phyloP scores from a whole-genome alignment of 2,113 vertebrate genomes.

The Lasiurus borealis region DNA sequence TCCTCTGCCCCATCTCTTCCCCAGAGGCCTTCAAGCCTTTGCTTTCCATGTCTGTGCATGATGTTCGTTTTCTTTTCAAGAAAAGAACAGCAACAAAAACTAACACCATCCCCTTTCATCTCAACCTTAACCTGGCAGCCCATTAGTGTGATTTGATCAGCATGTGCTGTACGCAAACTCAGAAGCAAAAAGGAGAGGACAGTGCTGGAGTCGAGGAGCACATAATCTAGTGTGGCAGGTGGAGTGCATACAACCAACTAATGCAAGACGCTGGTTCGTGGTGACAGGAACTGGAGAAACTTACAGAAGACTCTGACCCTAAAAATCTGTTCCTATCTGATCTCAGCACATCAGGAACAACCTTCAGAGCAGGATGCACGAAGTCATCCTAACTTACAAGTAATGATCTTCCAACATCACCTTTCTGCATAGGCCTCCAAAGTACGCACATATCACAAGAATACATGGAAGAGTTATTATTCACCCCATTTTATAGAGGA shows the following conservation, averaged over 20 bases:
- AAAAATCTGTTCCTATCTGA: background rate
- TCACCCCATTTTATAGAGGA: background rate
- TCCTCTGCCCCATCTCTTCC: background rate
- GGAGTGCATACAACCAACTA: background rate
- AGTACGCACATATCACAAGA: background rate
- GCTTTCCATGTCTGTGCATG: background rate
- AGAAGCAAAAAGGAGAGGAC: background rate
- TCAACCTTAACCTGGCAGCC: background rate
- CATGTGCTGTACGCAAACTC: background rate
- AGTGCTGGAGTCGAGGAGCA: background rate
- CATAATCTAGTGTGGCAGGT: too few relatives aligned
- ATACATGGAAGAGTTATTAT: background rate
- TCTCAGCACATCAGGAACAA: background rate
- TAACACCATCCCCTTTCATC: background rate
- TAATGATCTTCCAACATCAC: background rate
- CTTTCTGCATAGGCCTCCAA: background rate
- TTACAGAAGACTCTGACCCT: background rate
- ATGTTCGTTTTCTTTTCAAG: background rate
- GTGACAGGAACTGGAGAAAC: background rate
- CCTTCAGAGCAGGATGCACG: background rate
- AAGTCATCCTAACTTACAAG: background rate
- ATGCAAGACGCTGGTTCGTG: background rate
- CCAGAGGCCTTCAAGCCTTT: background rate
- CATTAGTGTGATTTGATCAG: background rate
- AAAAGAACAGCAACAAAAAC: background rate